phyloP scores from a whole-genome alignment of 1,140 invertebrate genomes.

The Adelges cooleyi region DNA sequence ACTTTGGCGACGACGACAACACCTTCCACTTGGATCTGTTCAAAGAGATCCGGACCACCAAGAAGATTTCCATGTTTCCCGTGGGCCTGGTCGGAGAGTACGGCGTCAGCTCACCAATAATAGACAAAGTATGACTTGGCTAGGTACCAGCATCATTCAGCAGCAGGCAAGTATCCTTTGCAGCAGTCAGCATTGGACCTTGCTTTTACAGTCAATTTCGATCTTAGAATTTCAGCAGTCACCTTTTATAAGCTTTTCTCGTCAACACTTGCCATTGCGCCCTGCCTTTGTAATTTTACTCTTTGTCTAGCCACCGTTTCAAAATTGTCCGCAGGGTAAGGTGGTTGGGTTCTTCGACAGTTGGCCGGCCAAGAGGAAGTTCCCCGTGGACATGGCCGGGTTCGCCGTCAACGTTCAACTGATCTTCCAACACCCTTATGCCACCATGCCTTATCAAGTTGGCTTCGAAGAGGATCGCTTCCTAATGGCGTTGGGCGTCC shows the following conservation, averaged over 20 bases:
- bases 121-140: conserved; percentile 53
- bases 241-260: too few relatives aligned
- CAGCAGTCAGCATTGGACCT: too few relatives aligned
- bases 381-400: conserved; percentile 86
- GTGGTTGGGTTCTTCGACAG: conserved; percentile 64
- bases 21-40: conserved; percentile 80
- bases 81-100: conserved; percentile 68
- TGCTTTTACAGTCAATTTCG: too few relatives aligned
- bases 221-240: too few relatives aligned
- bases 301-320: conserved; percentile 40
- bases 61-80: conserved; percentile 75
- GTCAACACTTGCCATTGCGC: too few relatives aligned
- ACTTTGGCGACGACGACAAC: conserved; percentile 97
- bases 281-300: too few relatives aligned
- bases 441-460: conserved; percentile 58
- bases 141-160: too few relatives aligned
- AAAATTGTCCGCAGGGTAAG: conserved; percentile 2
- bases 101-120: conserved; percentile 58
- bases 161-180: too few relatives aligned
- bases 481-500: conserved; percentile 55
- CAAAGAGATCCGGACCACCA: conserved; percentile 71
- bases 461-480: conserved; percentile 79
- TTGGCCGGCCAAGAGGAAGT: conserved; percentile 68
- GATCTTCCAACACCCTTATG: conserved; percentile 47
- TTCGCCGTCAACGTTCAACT: conserved; percentile 54